A percentile compares a stretch with the other conserved stretches of the same genome.
phyloP scores from a whole-genome alignment of 92 coral and sea anemone genomes.

The Epizoanthus rinbou region DNA sequence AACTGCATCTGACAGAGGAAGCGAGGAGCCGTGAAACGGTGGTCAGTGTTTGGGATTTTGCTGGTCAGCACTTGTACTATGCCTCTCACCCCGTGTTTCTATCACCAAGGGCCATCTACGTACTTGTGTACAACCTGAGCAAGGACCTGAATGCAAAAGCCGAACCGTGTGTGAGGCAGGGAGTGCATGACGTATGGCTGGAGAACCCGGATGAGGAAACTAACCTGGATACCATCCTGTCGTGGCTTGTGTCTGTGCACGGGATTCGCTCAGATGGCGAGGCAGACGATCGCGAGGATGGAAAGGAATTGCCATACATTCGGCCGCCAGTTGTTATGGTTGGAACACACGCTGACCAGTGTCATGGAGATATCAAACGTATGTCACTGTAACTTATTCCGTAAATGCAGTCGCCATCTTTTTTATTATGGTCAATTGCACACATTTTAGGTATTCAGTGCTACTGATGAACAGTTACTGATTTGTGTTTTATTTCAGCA shows the following conservation, averaged over 20 bases:
- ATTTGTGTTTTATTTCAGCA: too few relatives aligned
- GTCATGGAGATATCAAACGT: too few relatives aligned
- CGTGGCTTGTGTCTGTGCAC: slow-evolving; percentile 54
- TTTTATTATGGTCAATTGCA: too few relatives aligned
- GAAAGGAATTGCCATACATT: too few relatives aligned
- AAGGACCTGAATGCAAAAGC: slow-evolving; percentile 73
- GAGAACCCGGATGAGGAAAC: slow-evolving; percentile 75
- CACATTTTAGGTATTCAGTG: too few relatives aligned
- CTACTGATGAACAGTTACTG: too few relatives aligned
- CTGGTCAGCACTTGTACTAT: slow-evolving; percentile 89
- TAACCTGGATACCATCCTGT: slow-evolving; percentile 77
- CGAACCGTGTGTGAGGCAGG: slow-evolving; percentile 88
- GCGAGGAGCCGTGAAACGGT: slow-evolving; percentile 58
- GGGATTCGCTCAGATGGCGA: too few relatives aligned
- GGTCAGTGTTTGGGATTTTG: slow-evolving; percentile 87
- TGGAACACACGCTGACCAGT: too few relatives aligned
- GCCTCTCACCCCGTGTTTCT: slow-evolving; percentile 90
- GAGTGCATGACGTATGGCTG: slow-evolving; percentile 66
- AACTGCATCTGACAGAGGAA: slow-evolving; percentile 40
- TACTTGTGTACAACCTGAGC: slow-evolving; percentile 82
- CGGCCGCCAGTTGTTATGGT: too few relatives aligned
- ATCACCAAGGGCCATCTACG: slow-evolving; percentile 77
- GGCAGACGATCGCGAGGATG: too few relatives aligned
- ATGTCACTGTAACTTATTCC: too few relatives aligned
- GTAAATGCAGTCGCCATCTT: too few relatives aligned